A percentile compares a stretch with the other conserved stretches of the same genome.
phyloP scores from a whole-genome alignment of 2,113 vertebrate genomes.

The Cyprichromis sp. region DNA sequence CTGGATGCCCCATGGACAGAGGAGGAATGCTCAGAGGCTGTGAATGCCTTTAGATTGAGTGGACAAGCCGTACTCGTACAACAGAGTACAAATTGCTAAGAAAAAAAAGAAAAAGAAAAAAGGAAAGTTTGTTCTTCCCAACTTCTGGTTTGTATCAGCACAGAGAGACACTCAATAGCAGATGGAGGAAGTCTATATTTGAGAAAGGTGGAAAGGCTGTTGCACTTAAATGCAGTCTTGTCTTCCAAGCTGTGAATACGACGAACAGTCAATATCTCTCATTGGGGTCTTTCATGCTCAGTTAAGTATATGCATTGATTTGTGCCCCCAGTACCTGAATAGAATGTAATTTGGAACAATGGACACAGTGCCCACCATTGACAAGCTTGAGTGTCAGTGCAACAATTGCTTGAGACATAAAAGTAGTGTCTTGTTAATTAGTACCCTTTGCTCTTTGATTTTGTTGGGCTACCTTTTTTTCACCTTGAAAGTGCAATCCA shows the following conservation, averaged over 20 bases:
- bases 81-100: neutral
- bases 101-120: neutral
- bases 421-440: conserved; percentile 58
- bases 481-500: conserved; percentile 41
- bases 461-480: conserved; percentile 22
- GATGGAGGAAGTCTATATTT: conserved; percentile 50
- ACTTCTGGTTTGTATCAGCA: conserved; percentile 31
- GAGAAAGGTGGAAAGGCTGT: conserved; percentile 39
- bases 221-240: conserved; percentile 62
- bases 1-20: neutral
- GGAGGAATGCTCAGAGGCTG: neutral
- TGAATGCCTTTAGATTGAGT: conserved; percentile 33
- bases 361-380: conserved; percentile 75
- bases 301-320: conserved; percentile 83
- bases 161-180: conserved; percentile 49
- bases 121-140: conserved; percentile 18
- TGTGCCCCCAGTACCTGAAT: conserved; percentile 37
- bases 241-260: conserved; percentile 61
- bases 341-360: conserved; percentile 58
- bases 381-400: conserved; percentile 71
- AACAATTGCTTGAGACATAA: conserved; percentile 72
- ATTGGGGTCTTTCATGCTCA: conserved; percentile 75
- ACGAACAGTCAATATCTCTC: conserved; percentile 61
- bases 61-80: neutral
- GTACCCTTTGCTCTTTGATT: conserved; percentile 52